Conservation (phyloP, 2,888 invertebrate genomes). For the Silvanus unidentatus region DNA sequence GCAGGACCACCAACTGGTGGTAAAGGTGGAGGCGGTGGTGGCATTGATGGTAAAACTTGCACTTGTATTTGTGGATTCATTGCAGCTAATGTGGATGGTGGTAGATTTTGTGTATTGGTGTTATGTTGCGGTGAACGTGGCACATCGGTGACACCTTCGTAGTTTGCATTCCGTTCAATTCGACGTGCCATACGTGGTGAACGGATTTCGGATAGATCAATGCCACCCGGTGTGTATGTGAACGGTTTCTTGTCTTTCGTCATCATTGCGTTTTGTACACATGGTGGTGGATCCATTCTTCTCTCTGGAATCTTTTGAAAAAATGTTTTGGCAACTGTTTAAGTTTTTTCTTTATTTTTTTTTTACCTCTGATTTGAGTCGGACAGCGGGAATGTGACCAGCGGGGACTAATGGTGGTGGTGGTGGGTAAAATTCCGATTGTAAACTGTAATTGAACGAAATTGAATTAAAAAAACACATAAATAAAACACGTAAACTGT, state of each 20-base stretch:
- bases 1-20: conserved; percentile 48
- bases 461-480: no score
- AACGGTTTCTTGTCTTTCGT: conserved; percentile 95
- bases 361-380: conserved; percentile 29
- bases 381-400: conserved; percentile 29
- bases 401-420: conserved; percentile 13
- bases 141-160: conserved; percentile 58
- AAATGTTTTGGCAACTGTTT: background rate
- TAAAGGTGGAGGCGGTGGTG: conserved; percentile 48
- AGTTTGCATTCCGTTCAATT: conserved; percentile 63
- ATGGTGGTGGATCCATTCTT: conserved; percentile 70
- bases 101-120: conserved; percentile 50
- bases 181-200: conserved; percentile 86
- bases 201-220: conserved; percentile 83
- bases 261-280: conserved; percentile 91
- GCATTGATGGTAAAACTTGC: conserved; percentile 49
- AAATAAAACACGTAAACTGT: no score
- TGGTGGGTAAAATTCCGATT: no score
- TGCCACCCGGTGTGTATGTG: conserved; percentile 91
- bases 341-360: background rate
- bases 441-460: no score
- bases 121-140: conserved; percentile 42
- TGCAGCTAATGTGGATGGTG: conserved; percentile 58
- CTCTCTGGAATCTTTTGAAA: conserved; percentile 27
- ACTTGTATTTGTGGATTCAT: conserved; percentile 60